Conservation (phyloP, 2,797 vertebrate genomes). For the Poecilia velifera region DNA sequence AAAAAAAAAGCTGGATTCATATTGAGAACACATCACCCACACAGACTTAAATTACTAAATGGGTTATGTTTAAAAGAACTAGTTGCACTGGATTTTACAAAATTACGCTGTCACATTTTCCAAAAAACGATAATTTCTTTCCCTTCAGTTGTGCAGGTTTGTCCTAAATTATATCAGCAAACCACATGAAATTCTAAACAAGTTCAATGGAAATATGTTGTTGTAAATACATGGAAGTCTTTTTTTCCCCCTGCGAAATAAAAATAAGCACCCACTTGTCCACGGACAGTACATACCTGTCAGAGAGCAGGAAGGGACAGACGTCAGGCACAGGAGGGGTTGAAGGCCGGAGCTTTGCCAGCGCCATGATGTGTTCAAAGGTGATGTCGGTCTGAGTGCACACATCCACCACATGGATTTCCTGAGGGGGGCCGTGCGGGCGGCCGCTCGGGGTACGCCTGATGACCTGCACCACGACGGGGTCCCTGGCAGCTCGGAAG, state of each 20-base stretch:
- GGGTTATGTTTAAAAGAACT: not conserved
- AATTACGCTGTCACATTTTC: not conserved
- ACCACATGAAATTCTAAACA: not conserved
- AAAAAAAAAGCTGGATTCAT: not conserved
- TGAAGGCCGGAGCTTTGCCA: slow-evolving; percentile 91
- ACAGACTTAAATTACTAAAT: not conserved
- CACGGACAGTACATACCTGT: slow-evolving; percentile 83
- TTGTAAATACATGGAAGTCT: too few species aligned
- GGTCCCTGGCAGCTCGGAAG: slow-evolving; percentile 91
- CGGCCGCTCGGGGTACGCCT: slow-evolving; percentile 86
- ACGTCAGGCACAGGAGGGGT: slow-evolving; percentile 96
- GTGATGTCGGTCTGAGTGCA: slow-evolving; percentile 99
- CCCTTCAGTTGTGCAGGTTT: not conserved
- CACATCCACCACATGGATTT: slow-evolving; percentile 89
- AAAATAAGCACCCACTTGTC: not conserved
- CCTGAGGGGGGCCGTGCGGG: slow-evolving; percentile 82
- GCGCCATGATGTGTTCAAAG: slow-evolving; percentile 96
- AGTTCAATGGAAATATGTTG: not conserved
- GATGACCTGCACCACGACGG: slow-evolving; percentile 95
- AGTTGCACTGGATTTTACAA: not conserved
- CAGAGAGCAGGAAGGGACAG: slow-evolving; percentile 95
- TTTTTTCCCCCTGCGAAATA: not conserved
- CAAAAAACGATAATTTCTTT: not conserved
- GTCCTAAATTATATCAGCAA: not conserved
- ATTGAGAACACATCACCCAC: not conserved